phyloP scores from a whole-genome alignment of 2,888 invertebrate species.

The Nemapogon koenigi region DNA sequence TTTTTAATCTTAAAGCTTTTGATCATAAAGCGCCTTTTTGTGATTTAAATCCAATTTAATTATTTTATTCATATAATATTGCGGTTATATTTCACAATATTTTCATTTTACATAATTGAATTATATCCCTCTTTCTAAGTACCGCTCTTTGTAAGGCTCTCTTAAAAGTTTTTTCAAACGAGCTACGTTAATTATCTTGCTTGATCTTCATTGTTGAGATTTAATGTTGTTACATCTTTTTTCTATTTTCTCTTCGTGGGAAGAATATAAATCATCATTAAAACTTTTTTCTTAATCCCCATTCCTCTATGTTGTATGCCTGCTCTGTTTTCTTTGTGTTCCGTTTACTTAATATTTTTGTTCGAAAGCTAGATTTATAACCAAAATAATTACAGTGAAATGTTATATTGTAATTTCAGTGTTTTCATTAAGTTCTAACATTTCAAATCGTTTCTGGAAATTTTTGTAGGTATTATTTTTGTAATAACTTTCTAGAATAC shows the following conservation, averaged over 20 bases:
- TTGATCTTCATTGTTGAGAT: constrained; percentile 17
- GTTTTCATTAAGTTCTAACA: too few relatives aligned
- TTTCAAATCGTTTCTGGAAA: too few relatives aligned
- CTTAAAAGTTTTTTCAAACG: constrained; percentile 5
- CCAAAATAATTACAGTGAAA: background rate
- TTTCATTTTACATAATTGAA: too few relatives aligned
- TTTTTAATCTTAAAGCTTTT: too few relatives aligned
- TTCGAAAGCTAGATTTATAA: background rate
- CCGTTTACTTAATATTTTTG: background rate
- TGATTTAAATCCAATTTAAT: too few relatives aligned
- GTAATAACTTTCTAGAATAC: too few relatives aligned
- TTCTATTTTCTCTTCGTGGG: constrained; percentile 9
- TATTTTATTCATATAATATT: too few relatives aligned
- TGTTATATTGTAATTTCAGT: too few relatives aligned
- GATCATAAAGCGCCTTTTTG: too few relatives aligned
- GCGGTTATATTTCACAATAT: too few relatives aligned
- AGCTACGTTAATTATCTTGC: constrained; percentile 9
- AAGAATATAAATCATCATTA: constrained; percentile 20
- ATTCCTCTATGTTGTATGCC: constrained; percentile 1
- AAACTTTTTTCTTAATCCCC: constrained; percentile 15
- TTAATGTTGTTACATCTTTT: constrained; percentile 16
- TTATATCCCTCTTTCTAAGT: too few relatives aligned
- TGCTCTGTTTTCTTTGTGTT: background rate
- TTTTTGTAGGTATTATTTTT: too few relatives aligned
- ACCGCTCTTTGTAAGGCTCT: constrained; percentile 2